phyloP scores from a whole-genome alignment of 2,888 invertebrate genomes.

The Eueremaeus valkanovi region DNA sequence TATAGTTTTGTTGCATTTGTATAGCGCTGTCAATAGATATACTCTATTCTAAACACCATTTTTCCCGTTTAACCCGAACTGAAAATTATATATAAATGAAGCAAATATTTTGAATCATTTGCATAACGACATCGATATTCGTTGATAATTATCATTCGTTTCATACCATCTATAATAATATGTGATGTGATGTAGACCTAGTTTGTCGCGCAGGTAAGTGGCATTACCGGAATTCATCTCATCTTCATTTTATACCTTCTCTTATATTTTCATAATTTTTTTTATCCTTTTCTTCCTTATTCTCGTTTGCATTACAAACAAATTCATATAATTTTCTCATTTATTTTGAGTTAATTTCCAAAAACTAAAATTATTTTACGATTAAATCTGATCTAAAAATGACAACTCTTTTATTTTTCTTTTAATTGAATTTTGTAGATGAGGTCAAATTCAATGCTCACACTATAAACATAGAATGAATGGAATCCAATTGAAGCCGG shows the following conservation, averaged over 20 bases:
- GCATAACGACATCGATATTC: not conserved
- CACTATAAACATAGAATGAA: slow-evolving; percentile 39
- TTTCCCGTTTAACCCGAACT: too few species aligned
- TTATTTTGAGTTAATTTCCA: too few species aligned
- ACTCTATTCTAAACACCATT: not conserved
- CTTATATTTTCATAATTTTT: not conserved
- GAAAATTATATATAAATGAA: not conserved
- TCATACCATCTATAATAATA: too few species aligned
- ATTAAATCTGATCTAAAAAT: too few species aligned
- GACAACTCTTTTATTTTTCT: too few species aligned
- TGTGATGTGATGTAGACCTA: slow-evolving; percentile 9
- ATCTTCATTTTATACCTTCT: not conserved
- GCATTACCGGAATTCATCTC: not conserved
- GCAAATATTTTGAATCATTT: not conserved
- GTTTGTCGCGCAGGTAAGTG: slow-evolving; percentile 17
- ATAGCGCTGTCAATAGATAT: not conserved
- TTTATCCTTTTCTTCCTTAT: too few species aligned
- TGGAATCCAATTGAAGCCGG: slow-evolving; percentile 44
- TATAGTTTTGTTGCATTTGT: too few species aligned
- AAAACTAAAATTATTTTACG: too few species aligned
- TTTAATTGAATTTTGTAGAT: too few species aligned
- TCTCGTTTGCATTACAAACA: too few species aligned
- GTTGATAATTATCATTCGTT: not conserved
- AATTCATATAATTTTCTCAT: too few species aligned
- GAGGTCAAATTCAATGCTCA: too few species aligned